Evolutionary conservation across 2,888 invertebrate species (phyloP), one percentile per base, ranked within the genome.

Genomic region (Aphodius sticticus): DNA sequence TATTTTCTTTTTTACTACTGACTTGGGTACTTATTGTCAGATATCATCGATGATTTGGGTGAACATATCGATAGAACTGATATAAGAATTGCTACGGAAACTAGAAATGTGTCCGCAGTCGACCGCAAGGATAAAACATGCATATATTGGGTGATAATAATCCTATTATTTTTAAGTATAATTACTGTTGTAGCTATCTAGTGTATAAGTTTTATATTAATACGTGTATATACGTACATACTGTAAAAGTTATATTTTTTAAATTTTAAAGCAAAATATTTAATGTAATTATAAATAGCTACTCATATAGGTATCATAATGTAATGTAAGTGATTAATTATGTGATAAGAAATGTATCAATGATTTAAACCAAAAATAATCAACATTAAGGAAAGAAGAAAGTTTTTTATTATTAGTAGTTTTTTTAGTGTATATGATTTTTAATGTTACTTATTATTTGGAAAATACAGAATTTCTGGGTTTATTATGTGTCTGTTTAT

Each of bases 1-100:
- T 69, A 74, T 76, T 80, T 78, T 77, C 71, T 76, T 69, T 78
- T 82, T 82, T 78, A 72, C 69, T 78, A 81, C 71, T 71, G 79
- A 81, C 72, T 79, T 80, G 53, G 70, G 78, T 76, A 37, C 76
- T 69, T 38, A 78, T 82, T 89, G 89, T 12, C 85, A 95, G 95
- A 94, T 86, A 92, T 96, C 79, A 91, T 96, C 82, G 95, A 95
- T 85, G 95, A 94, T 87, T 91, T 96, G 82, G 92, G 93, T 0
- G 93, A 93, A 81, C 93, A 93, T 81, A 93, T 95, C 87, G 95
- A 95, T 81, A 89, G 91, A 80, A 95, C 95, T 0, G 93, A 94
- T 84, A 90, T 92, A n/a, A 90, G 94, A 76, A 90, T 96, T 16
- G 89, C 92, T 77, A 91, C 90, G 37, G 95, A 94, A 87, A 96